Percentiles rank a stretch among this genome's conserved stretches.
These are phyloP conservation scores for Solen grandis DNA, from an alignment of 1,140 invertebrate genomes.

Conservation along the genomic window DNA sequence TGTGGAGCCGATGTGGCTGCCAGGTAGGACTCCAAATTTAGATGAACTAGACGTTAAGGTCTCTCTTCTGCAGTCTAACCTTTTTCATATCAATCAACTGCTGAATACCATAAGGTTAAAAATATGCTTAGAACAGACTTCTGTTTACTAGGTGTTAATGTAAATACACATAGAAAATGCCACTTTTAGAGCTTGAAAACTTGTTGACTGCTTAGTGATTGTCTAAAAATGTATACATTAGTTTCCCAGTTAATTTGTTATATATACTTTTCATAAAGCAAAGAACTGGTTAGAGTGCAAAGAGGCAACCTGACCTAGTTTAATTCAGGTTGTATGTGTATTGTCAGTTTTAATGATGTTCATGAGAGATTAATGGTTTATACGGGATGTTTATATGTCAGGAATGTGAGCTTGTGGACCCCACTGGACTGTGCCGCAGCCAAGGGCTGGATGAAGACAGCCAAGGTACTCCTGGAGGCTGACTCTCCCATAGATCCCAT, in stretches of 20 bases:
- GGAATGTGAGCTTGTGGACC: constrained; percentile 82
- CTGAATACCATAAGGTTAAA: background rate
- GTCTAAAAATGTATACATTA: too few species aligned
- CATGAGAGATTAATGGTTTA: too few species aligned
- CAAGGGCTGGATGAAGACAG: constrained; percentile 80
- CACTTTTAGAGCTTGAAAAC: too few species aligned
- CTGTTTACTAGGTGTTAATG: background rate
- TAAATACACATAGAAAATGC: background rate
- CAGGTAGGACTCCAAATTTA: constrained; percentile 75
- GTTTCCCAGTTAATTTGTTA: too few species aligned
- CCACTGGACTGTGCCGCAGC: constrained; percentile 82
- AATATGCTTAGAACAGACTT: background rate
- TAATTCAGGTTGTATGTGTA: too few species aligned
- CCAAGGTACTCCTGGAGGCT: constrained; percentile 79
- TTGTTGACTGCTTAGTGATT: too few species aligned
- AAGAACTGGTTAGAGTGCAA: too few species aligned
- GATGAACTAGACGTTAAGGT: background rate
- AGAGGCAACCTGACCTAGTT: too few species aligned
- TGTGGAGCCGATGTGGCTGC: constrained; percentile 81
- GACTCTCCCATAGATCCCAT: constrained; percentile 80
- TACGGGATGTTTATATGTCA: too few species aligned
- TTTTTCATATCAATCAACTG: background rate
- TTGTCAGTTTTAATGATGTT: too few species aligned
- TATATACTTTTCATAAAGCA: too few species aligned
- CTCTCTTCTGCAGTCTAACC: background rate